Conservation (phyloP, 2,888 invertebrate genomes). For the Scelioninae gen. 1 region DNA sequence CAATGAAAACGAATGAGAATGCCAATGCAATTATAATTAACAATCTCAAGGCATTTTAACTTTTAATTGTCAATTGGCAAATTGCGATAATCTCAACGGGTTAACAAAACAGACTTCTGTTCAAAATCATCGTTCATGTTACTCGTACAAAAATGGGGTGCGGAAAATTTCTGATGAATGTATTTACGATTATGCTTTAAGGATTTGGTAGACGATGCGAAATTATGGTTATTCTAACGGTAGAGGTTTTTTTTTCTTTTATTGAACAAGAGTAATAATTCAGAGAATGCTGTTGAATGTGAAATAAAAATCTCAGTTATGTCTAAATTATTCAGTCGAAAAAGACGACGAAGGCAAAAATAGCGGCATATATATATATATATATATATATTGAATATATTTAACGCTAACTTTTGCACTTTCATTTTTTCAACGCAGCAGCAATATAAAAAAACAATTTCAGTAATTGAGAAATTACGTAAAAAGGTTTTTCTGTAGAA, state of each 20-base stretch:
- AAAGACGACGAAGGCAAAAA: slow-evolving; percentile 2
- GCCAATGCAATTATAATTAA: slow-evolving; percentile 36
- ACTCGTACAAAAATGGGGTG: not conserved
- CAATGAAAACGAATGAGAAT: slow-evolving; percentile 22
- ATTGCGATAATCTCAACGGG: not conserved
- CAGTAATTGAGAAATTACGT: slow-evolving; percentile 25
- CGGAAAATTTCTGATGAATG: slow-evolving; percentile 11
- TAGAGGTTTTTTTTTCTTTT: not conserved
- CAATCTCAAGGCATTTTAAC: slow-evolving; percentile 35
- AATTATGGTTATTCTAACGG: not conserved
- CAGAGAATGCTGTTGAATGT: slow-evolving; percentile 9
- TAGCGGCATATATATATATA: not conserved
- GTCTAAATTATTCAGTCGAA: slow-evolving; percentile 32
- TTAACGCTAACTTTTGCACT: not conserved
- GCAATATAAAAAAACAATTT: slow-evolving; percentile 16
- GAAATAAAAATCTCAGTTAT: slow-evolving; percentile 27
- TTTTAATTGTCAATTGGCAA: slow-evolving; percentile 34
- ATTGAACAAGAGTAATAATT: slow-evolving; percentile 28
- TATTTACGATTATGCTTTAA: not conserved
- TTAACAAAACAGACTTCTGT: not conserved
- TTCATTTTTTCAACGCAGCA: slow-evolving; percentile 7
- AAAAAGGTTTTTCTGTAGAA: slow-evolving; percentile 19
- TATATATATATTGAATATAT: slow-evolving; percentile 7
- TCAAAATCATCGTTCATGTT: slow-evolving; percentile 10
- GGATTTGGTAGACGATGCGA: slow-evolving; percentile 13